Evolutionary conservation across 2,888 invertebrate species (phyloP).

Genomic region (Cryptocheilus praepositus): DNA sequence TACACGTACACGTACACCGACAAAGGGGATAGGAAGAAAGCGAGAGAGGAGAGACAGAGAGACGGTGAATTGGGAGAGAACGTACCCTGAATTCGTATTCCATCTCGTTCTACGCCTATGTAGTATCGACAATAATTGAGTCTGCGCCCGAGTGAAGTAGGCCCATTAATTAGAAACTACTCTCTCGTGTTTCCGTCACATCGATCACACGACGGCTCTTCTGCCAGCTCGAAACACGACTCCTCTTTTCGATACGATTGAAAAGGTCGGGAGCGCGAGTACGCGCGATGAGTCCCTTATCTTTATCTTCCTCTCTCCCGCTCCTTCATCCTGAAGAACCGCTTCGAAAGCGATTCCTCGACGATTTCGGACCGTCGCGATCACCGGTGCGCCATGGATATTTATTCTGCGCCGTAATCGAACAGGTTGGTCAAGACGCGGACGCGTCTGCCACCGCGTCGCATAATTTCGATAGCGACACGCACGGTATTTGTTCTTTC

Average conservation of each 20-base stretch:
- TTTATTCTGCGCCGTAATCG: too few relatives aligned
- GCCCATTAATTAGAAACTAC: slow-evolving; percentile 63
- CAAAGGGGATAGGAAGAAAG: not conserved
- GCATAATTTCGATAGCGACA: too few relatives aligned
- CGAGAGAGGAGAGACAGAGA: not conserved
- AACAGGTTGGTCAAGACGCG: too few relatives aligned
- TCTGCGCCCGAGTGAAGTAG: slow-evolving; percentile 56
- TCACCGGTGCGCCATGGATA: too few relatives aligned
- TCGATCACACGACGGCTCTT: slow-evolving; percentile 36
- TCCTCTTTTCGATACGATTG: slow-evolving; percentile 16
- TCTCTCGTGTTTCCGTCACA: slow-evolving; percentile 48
- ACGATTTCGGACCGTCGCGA: too few relatives aligned
- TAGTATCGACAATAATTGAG: slow-evolving; percentile 67
- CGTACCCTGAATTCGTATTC: slow-evolving; percentile 51
- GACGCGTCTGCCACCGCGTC: too few relatives aligned
- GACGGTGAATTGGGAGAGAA: not conserved
- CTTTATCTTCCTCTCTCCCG: not conserved
- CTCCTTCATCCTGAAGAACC: not conserved
- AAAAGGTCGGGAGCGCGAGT: slow-evolving; percentile 16
- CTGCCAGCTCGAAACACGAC: slow-evolving; percentile 13
- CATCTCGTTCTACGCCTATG: slow-evolving; percentile 53
- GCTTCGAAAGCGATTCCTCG: not conserved
- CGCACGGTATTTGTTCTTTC: too few relatives aligned
- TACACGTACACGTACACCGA: slow-evolving; percentile 19
- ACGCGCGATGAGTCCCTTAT: not conserved